Evolutionary conservation across 2,113 vertebrate species (phyloP).

Genomic region (Dromas ardeola): DNA sequence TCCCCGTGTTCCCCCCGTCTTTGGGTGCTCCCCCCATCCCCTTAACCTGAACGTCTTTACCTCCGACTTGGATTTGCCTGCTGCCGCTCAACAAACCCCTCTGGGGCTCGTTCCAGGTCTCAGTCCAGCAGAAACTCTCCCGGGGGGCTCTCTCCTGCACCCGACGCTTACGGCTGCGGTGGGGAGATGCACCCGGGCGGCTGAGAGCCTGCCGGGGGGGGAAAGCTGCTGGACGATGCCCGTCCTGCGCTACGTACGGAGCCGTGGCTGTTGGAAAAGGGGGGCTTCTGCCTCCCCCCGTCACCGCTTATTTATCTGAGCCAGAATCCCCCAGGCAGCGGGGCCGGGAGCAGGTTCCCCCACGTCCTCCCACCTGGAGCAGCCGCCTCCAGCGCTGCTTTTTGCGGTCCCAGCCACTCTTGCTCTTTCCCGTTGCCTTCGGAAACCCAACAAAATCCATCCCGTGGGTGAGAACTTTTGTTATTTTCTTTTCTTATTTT

Average conservation of each 20-base stretch:
- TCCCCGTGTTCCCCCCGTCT: rapidly evolving
- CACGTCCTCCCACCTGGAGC: neutral
- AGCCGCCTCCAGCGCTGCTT: rapidly evolving
- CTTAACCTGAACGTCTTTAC: neutral
- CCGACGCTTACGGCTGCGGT: rapidly evolving
- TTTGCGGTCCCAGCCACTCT: neutral
- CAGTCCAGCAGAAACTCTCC: neutral
- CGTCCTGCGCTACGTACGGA: rapidly evolving
- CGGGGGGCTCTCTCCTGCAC: neutral
- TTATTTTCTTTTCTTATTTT: neutral
- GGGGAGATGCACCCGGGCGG: rapidly evolving
- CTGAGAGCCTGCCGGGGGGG: neutral
- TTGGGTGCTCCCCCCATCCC: neutral
- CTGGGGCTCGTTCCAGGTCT: rapidly evolving
- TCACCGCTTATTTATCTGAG: neutral
- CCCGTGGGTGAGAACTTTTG: neutral
- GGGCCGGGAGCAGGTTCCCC: neutral
- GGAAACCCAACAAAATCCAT: neutral
- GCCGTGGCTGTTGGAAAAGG: neutral
- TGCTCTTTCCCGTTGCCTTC: neutral
- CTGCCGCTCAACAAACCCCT: neutral
- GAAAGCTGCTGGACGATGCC: rapidly evolving
- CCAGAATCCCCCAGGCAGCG: neutral
- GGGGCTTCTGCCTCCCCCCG: neutral
- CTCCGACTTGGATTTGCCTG: neutral